A percentile compares a stretch with the other conserved stretches of the same genome.
phyloP scores from a whole-genome alignment of 1,140 invertebrate species.

The Heliothis subflexa region DNA sequence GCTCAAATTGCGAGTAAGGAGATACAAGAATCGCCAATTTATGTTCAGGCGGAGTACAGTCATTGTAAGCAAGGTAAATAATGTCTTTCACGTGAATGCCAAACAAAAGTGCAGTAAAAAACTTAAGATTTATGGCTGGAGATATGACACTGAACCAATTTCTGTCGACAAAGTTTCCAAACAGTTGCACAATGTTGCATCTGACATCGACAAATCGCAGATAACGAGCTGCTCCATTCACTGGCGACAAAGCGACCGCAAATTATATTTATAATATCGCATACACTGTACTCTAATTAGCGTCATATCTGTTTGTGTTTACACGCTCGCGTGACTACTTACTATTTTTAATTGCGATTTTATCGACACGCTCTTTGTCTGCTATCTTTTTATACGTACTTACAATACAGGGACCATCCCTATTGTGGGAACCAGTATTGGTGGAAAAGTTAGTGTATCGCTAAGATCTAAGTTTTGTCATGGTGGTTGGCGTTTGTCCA shows the following conservation, averaged over 20 bases:
- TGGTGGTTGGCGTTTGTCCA: constrained; percentile 48
- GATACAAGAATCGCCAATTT: constrained; percentile 10
- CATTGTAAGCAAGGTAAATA: constrained; percentile 1
- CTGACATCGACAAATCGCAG: constrained; percentile 4
- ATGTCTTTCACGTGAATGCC: neutral
- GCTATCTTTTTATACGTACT: neutral
- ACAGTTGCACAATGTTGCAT: constrained; percentile 12
- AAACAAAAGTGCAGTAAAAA: neutral
- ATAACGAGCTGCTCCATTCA: constrained; percentile 1
- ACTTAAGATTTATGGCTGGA: neutral
- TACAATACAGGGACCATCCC: neutral
- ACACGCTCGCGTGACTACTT: constrained; percentile 30
- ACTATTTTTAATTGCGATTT: constrained; percentile 30
- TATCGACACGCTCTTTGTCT: constrained; percentile 17
- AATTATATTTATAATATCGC: constrained; percentile 30
- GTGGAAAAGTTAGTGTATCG: neutral
- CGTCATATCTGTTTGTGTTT: constrained; percentile 35
- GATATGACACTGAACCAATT: neutral
- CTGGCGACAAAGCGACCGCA: constrained; percentile 17
- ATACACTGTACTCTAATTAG: constrained; percentile 22
- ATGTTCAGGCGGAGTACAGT: neutral
- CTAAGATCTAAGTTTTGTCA: constrained; percentile 6
- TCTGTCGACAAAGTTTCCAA: constrained; percentile 8
- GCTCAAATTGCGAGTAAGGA: neutral
- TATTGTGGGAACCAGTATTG: neutral